These are phyloP conservation scores for Bungarus multicinctus DNA, from an alignment of 2,113 vertebrate species.

Conservation along the genomic window DNA sequence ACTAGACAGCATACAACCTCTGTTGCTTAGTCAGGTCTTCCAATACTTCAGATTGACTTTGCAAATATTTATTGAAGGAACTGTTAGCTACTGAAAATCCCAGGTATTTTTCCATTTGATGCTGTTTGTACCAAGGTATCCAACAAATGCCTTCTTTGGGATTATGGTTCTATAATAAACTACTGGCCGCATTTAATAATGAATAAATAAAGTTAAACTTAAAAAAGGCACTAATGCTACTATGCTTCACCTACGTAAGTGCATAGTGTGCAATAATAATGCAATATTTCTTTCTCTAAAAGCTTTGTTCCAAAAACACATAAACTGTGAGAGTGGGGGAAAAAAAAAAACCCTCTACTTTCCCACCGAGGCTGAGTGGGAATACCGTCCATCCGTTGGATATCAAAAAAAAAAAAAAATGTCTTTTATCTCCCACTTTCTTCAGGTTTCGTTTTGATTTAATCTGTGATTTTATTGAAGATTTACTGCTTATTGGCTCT, in stretches of 20 bases:
- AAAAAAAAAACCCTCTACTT: not conserved
- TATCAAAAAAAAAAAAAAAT: slow-evolving; percentile 1
- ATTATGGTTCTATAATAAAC: not conserved
- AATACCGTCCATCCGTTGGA: not conserved
- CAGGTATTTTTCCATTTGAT: not conserved
- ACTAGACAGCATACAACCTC: not conserved
- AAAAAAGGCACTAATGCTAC: not conserved
- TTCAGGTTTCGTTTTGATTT: slow-evolving; percentile 28
- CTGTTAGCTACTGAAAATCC: not conserved
- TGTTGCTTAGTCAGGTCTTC: not conserved
- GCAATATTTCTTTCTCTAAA: not conserved
- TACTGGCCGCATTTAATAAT: not conserved
- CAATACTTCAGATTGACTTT: not conserved
- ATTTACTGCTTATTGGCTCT: slow-evolving; percentile 12
- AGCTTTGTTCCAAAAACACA: not conserved
- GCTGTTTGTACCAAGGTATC: not conserved
- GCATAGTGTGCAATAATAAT: not conserved
- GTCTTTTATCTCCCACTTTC: slow-evolving; percentile 8
- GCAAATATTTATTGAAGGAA: not conserved
- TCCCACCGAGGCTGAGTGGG: not conserved
- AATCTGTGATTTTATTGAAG: slow-evolving; percentile 44
- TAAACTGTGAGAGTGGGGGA: not conserved
- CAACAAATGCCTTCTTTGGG: not conserved
- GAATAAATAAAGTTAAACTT: not conserved
- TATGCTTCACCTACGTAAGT: not conserved